These are phyloP conservation scores for Odiellus spinosus DNA, from an alignment of 2,888 invertebrate genomes.

Conservation along the genomic window DNA sequence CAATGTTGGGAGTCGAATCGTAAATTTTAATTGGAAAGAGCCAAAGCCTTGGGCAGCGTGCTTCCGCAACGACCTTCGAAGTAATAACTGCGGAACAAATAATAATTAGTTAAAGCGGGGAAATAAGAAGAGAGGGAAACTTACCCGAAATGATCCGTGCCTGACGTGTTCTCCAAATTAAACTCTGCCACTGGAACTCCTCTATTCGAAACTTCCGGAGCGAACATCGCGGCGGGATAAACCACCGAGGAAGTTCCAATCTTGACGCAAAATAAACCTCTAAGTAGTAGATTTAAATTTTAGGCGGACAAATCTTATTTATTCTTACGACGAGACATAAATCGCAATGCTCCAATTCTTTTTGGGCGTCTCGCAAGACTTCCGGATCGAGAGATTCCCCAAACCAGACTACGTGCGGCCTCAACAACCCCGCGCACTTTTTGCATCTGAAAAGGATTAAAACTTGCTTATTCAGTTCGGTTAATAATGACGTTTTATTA, in stretches of 20 bases:
- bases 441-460: slow-evolving; percentile 35
- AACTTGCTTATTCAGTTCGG: too few relatives aligned
- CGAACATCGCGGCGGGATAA: slow-evolving; percentile 76
- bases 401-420: slow-evolving; percentile 79
- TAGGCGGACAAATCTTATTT: too few relatives aligned
- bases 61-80: slow-evolving; percentile 41
- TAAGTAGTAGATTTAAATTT: background rate
- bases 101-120: too few relatives aligned
- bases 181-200: slow-evolving; percentile 61
- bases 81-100: slow-evolving; percentile 35
- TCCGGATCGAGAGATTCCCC: slow-evolving; percentile 53
- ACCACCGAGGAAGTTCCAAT: slow-evolving; percentile 73
- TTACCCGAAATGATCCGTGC: slow-evolving; percentile 38
- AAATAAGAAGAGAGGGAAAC: too few relatives aligned
- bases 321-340: slow-evolving; percentile 52
- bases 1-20: too few relatives aligned
- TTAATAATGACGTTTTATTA: background rate
- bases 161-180: slow-evolving; percentile 43
- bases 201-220: slow-evolving; percentile 50
- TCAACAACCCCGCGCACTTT: slow-evolving; percentile 47
- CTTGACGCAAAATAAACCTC: too few relatives aligned
- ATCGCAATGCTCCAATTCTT: slow-evolving; percentile 51
- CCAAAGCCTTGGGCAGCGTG: slow-evolving; percentile 38
- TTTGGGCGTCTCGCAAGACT: slow-evolving; percentile 44
- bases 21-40: slow-evolving; percentile 11